phyloP scores from a whole-genome alignment of 2,888 invertebrate species.

The Drosophila meridionalis region DNA sequence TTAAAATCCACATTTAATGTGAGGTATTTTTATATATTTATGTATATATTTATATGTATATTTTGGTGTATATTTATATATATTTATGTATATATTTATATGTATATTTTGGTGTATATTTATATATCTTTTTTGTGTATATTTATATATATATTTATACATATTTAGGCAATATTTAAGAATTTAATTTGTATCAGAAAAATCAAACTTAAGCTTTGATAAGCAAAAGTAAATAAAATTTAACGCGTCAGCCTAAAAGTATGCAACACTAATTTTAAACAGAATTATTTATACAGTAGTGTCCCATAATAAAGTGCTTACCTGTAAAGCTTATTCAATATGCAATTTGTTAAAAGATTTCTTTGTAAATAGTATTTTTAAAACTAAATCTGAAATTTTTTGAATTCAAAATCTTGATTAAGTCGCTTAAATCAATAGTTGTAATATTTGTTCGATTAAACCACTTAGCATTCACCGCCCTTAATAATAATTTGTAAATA shows the following conservation, averaged over 20 bases:
- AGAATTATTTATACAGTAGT: slow-evolving; percentile 7
- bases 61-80: background rate
- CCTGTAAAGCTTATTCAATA: background rate
- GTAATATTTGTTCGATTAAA: too few species aligned
- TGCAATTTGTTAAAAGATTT: too few species aligned
- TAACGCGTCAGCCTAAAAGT: slow-evolving; percentile 11
- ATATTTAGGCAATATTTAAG: background rate
- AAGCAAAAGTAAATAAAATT: background rate
- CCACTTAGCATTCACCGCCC: too few species aligned
- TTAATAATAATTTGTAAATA: background rate
- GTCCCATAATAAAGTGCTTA: slow-evolving; percentile 2
- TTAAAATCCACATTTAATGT: background rate
- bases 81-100: background rate
- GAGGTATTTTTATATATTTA: background rate
- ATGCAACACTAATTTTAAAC: slow-evolving; percentile 13
- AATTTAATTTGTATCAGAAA: background rate
- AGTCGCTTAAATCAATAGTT: too few species aligned
- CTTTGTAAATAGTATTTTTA: too few species aligned
- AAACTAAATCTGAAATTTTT: too few species aligned
- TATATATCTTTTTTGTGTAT: background rate
- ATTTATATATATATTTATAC: background rate
- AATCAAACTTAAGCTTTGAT: background rate
- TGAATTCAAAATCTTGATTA: too few species aligned
- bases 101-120: too few species aligned
- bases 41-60: background rate